These are phyloP conservation scores for Andricus quercusramuli DNA, from an alignment of 2,888 invertebrate genomes.

Conservation along the genomic window DNA sequence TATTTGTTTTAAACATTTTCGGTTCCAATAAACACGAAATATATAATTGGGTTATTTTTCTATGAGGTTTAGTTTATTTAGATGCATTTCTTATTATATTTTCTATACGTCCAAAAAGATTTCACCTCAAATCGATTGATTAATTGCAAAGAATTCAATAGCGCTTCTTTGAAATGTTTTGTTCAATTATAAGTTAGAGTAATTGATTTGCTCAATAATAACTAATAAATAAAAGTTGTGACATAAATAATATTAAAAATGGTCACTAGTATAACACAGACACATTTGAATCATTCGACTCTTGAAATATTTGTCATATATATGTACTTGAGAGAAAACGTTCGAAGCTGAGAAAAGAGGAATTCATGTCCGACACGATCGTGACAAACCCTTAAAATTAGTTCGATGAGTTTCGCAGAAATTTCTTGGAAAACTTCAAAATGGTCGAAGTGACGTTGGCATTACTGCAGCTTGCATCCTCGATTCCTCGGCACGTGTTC, in stretches of 20 bases:
- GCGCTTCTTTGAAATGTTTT: no score
- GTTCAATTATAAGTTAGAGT: no score
- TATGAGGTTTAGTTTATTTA: not conserved
- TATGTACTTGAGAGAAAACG: not conserved
- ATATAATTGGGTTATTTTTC: not conserved
- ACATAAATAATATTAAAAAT: not conserved
- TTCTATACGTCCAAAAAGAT: not conserved
- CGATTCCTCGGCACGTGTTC: constrained; percentile 36
- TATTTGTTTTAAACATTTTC: not conserved
- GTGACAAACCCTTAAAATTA: constrained; percentile 27
- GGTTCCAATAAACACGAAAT: not conserved
- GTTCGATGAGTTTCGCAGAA: constrained; percentile 38
- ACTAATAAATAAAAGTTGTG: not conserved
- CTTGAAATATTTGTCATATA: not conserved
- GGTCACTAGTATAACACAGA: no score
- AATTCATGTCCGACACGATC: constrained; percentile 13
- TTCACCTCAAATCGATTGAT: no score
- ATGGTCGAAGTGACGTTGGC: constrained; percentile 32
- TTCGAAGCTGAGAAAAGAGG: not conserved
- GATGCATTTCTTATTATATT: not conserved
- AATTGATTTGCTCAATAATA: not conserved
- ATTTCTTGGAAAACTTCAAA: constrained; percentile 39
- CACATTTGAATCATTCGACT: no score
- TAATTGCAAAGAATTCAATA: no score
- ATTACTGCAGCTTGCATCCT: constrained; percentile 36